A percentile compares a stretch with the other conserved stretches of the same genome.
phyloP scores from a whole-genome alignment of 2,797 vertebrate species.

The Sardinella longiceps region DNA sequence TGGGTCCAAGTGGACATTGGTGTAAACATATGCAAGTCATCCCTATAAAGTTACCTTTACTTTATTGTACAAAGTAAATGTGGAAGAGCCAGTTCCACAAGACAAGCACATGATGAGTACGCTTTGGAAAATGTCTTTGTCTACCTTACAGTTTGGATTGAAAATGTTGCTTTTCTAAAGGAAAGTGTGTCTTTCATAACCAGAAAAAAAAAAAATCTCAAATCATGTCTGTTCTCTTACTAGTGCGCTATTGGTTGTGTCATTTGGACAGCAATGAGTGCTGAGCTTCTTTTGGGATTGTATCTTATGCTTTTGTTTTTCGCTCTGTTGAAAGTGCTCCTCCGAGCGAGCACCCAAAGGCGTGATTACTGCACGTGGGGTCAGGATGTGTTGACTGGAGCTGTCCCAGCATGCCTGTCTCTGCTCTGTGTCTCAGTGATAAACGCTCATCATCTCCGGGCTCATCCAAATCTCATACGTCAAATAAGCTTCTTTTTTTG shows the following conservation, averaged over 20 bases:
- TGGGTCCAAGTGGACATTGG: slow-evolving; percentile 58
- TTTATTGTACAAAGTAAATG: slow-evolving; percentile 42
- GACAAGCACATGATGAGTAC: slow-evolving; percentile 57
- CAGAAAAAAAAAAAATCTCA: slow-evolving; percentile 13
- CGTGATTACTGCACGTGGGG: slow-evolving; percentile 14
- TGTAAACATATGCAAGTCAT: slow-evolving; percentile 63
- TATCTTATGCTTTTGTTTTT: slow-evolving; percentile 51
- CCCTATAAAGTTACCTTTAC: slow-evolving; percentile 48
- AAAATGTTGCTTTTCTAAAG: slow-evolving; percentile 28
- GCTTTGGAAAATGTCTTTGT: slow-evolving; percentile 46
- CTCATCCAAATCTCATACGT: slow-evolving; percentile 41
- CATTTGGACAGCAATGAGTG: slow-evolving; percentile 47
- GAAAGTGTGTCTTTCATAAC: slow-evolving; percentile 38
- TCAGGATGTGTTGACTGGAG: slow-evolving; percentile 32
- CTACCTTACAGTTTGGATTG: slow-evolving; percentile 29
- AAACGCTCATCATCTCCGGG: slow-evolving; percentile 28
- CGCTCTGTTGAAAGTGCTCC: slow-evolving; percentile 59
- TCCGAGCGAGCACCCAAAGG: slow-evolving; percentile 31
- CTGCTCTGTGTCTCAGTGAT: slow-evolving; percentile 35
- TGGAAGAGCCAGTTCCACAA: slow-evolving; percentile 52
- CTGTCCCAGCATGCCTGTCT: background rate
- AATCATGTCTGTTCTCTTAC: slow-evolving; percentile 15
- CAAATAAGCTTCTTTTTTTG: slow-evolving; percentile 54
- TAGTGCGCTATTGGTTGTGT: slow-evolving; percentile 25
- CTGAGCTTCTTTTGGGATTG: slow-evolving; percentile 39